Percentiles rank a stretch among this genome's conserved stretches.
phyloP scores from a whole-genome alignment of 2,888 invertebrate species.

The Pyrgus malvae region DNA sequence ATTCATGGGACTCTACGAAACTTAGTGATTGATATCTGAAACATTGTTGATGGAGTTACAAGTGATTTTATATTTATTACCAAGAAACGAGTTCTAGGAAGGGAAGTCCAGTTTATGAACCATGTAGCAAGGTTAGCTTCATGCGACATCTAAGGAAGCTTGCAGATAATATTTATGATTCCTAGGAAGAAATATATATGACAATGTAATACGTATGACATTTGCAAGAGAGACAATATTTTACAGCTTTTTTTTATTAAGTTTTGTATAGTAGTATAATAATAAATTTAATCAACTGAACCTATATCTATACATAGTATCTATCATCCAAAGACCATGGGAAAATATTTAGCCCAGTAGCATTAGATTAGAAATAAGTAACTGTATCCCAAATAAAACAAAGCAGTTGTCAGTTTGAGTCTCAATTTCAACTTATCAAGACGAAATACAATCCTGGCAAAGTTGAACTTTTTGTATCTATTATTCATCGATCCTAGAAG shows the following conservation, averaged over 20 bases:
- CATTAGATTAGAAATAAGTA: background rate
- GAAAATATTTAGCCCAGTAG: no score
- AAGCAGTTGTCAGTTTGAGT: background rate
- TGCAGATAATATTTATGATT: conserved; percentile 13
- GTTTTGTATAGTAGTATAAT: no score
- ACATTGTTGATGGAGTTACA: background rate
- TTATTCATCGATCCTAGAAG: conserved; percentile 10
- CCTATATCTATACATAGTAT: no score
- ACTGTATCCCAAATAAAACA: background rate
- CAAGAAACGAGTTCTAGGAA: background rate
- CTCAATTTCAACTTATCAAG: background rate
- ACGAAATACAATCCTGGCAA: background rate
- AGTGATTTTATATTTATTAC: background rate
- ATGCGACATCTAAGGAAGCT: conserved; percentile 8
- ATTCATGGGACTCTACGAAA: background rate
- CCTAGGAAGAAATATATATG: conserved; percentile 4
- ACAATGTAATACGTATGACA: conserved; percentile 1
- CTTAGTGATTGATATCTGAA: conserved; percentile 7
- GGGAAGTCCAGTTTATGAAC: background rate
- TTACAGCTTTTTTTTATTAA: background rate
- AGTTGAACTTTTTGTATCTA: conserved; percentile 4
- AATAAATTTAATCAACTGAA: no score
- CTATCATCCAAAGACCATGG: no score
- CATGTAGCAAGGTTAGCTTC: background rate
- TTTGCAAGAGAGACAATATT: background rate